phyloP scores from a whole-genome alignment of 2,888 invertebrate genomes.

The Drosophila flavopinicola region DNA sequence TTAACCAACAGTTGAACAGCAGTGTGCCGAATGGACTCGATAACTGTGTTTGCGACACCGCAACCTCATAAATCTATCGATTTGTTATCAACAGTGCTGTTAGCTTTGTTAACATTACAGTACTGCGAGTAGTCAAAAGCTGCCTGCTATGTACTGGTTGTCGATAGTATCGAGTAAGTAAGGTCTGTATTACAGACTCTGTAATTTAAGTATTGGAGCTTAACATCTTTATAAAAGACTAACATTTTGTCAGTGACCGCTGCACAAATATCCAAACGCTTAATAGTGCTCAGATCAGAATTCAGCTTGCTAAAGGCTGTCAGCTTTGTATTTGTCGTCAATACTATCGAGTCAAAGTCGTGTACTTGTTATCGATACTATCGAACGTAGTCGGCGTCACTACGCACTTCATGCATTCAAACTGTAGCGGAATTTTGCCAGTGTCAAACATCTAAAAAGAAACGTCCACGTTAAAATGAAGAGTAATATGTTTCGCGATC shows the following conservation, averaged over 20 bases:
- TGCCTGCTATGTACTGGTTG: background rate
- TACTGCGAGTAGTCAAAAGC: background rate
- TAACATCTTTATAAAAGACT: background rate
- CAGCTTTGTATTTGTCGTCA: background rate
- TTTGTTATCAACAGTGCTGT: conserved; percentile 9
- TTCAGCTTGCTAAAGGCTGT: background rate
- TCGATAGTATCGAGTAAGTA: background rate
- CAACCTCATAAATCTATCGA: background rate
- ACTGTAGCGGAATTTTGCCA: conserved; percentile 36
- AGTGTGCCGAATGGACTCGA: conserved; percentile 7
- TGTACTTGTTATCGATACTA: conserved; percentile 23
- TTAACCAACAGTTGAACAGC: conserved; percentile 2
- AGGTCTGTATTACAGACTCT: no score
- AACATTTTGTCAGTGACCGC: no score
- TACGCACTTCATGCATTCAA: conserved; percentile 39
- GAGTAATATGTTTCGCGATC: conserved; percentile 65
- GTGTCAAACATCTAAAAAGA: background rate
- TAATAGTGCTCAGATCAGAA: no score
- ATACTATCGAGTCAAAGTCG: no score
- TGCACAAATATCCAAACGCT: no score
- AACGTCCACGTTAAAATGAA: conserved; percentile 27
- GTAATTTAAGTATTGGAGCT: no score
- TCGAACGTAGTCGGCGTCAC: conserved; percentile 34
- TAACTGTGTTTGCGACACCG: background rate
- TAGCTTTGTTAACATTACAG: background rate